These are phyloP conservation scores for Ommatoiulus sabulosus DNA, from an alignment of 2,888 invertebrate species.

Conservation along the genomic window DNA sequence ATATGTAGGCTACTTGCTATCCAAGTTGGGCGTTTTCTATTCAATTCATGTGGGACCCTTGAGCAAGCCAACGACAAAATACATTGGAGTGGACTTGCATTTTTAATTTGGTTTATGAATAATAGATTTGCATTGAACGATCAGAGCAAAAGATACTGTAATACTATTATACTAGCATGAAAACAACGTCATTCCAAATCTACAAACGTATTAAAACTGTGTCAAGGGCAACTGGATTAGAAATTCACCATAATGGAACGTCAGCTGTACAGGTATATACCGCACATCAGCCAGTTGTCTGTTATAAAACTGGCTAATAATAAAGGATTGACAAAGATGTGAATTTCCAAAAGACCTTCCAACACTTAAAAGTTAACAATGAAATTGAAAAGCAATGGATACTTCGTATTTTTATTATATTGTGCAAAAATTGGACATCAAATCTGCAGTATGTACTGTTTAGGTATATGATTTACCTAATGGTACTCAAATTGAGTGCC, in stretches of 20 bases:
- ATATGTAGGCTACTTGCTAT: too few species aligned
- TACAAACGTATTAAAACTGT: conserved; percentile 1
- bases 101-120: neutral
- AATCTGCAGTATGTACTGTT: too few species aligned
- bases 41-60: neutral
- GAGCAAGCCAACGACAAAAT: neutral
- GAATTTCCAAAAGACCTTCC: too few species aligned
- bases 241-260: conserved; percentile 7
- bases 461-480: too few species aligned
- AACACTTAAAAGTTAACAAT: too few species aligned
- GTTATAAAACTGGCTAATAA: too few species aligned
- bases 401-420: too few species aligned
- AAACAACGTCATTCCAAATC: neutral
- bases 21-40: neutral
- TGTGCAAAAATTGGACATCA: too few species aligned
- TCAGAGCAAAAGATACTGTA: neutral
- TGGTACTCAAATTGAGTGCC: too few species aligned
- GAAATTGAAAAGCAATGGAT: too few species aligned
- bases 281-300: too few species aligned
- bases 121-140: neutral
- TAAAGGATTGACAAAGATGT: too few species aligned
- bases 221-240: conserved; percentile 1
- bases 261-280: neutral
- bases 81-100: neutral
- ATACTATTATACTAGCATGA: neutral